Evolutionary conservation across 2,797 vertebrate genomes (phyloP), one percentile per base, ranked within the genome.

Genomic region (Myiothlypis chrysogaster): DNA sequence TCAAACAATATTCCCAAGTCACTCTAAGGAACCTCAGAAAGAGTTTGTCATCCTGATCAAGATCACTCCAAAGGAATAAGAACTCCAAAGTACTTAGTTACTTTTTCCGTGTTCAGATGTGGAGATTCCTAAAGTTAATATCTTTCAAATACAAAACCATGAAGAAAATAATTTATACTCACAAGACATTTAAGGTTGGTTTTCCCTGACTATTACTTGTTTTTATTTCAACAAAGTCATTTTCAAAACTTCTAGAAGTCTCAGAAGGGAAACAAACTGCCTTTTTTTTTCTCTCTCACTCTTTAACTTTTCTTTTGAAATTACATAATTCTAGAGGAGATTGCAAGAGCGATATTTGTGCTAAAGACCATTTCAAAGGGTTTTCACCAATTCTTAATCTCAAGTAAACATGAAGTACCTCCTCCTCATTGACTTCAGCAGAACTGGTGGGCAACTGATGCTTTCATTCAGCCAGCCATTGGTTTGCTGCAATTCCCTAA

Each of bases 401-500:
- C 80, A 63, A 64, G n/a, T 70, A 89, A 72, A 49, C n/a, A 41
- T 5, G 35, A 85, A 68, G 83, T 57, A 34, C 88, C 43, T 73
- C 37, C 30, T 46, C 6, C 80, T 69, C 15, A 28, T 14, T 30
- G 30, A 50, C 47, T 90, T 73, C n/a, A 66, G 21, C 47, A 65
- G 41, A 44, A 47, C 21, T 81, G 35, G 44, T 78, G 55, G 39
- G 70, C 44, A 81, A 39, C 44, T 1, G 3, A 49, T 63, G 41
- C 24, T 78, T 78, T 92, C 2, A 0, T 81, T 86, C 50, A 87
- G 20, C 30, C 78, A 77, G 4, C 24, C 43, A 43, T 21, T 32
- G 47, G 21, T 90, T 89, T 96, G 53, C 83, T 94, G 73, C 34
- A 35, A 41, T 95, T 96, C 73, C 73, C 87, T 79, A 71, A 64